Percentiles rank a stretch among this genome's conserved stretches.
Evolutionary conservation across 2,797 vertebrate species (phyloP).

Genomic region (Cichlasoma orientale): DNA sequence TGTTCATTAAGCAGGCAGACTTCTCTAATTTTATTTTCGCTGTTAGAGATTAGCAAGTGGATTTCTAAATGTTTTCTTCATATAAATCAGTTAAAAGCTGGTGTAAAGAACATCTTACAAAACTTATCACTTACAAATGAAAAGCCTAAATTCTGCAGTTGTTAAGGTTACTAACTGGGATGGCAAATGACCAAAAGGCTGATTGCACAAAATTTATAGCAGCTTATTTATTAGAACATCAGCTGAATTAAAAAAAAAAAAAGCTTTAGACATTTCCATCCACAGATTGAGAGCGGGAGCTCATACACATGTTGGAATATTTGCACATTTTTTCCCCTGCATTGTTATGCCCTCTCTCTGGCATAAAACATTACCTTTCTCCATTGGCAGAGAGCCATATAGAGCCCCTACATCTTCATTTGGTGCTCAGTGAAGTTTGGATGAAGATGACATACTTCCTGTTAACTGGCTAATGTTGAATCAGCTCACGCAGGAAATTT

Average conservation of each 20-base stretch:
- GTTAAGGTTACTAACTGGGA: too few relatives aligned
- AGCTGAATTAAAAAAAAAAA: too few relatives aligned
- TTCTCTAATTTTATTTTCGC: neutral
- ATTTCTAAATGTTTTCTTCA: neutral
- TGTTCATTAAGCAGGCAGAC: neutral
- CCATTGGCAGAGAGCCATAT: slow-evolving; percentile 32
- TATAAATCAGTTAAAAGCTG: neutral
- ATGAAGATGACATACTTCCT: slow-evolving; percentile 54
- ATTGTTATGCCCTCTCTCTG: neutral
- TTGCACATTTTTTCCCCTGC: neutral
- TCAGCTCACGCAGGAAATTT: slow-evolving; percentile 27
- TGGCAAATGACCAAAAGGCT: too few relatives aligned
- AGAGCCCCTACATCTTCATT: slow-evolving; percentile 50
- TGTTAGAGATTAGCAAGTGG: neutral
- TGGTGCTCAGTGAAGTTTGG: slow-evolving; percentile 42
- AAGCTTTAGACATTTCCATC: too few relatives aligned
- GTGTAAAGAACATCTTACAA: neutral
- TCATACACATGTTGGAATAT: neutral
- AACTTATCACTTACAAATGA: neutral
- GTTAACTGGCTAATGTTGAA: slow-evolving; percentile 49
- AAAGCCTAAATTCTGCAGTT: neutral
- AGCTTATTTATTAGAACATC: too few relatives aligned
- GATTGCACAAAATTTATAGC: too few relatives aligned
- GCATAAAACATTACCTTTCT: slow-evolving; percentile 47
- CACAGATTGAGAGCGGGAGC: neutral